These are phyloP conservation scores for Drosophila truncata DNA, from an alignment of 1,140 invertebrate species.

Conservation along the genomic window DNA sequence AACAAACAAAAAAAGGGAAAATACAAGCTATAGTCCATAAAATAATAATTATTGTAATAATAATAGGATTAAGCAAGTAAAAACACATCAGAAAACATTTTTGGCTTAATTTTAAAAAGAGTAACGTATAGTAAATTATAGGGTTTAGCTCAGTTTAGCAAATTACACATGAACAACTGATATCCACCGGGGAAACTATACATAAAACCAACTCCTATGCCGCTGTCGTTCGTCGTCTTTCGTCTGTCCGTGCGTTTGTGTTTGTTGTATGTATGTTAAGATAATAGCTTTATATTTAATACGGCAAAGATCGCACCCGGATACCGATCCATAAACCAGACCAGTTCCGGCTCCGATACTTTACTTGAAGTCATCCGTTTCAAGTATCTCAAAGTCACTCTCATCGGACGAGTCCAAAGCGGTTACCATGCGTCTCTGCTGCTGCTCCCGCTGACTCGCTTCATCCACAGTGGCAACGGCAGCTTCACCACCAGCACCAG, in stretches of 20 bases:
- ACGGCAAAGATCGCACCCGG: conserved; percentile 30
- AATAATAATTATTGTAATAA: conserved; percentile 18
- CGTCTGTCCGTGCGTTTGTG: conserved; percentile 24
- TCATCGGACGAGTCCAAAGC: conserved; percentile 79
- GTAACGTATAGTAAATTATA: not conserved
- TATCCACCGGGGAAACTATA: conserved; percentile 45
- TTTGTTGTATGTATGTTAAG: conserved; percentile 37
- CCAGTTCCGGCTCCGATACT: conserved; percentile 15
- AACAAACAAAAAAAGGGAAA: not conserved
- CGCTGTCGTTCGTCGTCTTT: conserved; percentile 11
- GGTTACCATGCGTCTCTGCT: conserved; percentile 60
- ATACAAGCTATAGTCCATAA: conserved; percentile 14
- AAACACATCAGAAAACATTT: conserved; percentile 15
- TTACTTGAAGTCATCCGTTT: conserved; percentile 81
- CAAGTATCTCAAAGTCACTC: conserved; percentile 84
- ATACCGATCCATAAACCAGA: conserved; percentile 7
- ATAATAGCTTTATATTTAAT: conserved; percentile 73
- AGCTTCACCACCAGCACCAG: not conserved
- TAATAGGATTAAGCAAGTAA: not conserved
- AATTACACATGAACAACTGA: conserved; percentile 20
- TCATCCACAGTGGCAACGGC: not conserved
- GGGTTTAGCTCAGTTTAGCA: conserved; percentile 18
- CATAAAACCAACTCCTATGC: conserved; percentile 23
- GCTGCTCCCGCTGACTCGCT: conserved; percentile 29
- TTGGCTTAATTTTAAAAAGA: conserved; percentile 16